Evolutionary conservation across 2,113 vertebrate species (phyloP).

Genomic region (Erinaceus europaeus): DNA sequence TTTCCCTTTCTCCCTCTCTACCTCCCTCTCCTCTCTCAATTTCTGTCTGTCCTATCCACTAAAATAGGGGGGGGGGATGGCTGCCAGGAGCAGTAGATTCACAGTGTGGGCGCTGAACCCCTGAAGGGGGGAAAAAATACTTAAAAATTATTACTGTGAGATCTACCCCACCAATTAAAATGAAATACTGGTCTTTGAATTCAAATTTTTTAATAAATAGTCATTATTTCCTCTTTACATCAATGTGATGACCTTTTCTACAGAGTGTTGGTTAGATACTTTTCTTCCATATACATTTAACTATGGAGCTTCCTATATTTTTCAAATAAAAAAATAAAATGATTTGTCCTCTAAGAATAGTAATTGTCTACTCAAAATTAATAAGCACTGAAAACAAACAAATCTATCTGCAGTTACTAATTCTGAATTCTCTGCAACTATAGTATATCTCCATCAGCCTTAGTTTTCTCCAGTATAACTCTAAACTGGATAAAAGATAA

Average conservation of each 20-base stretch:
- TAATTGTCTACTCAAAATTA: neutral
- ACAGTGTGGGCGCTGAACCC: too few relatives aligned
- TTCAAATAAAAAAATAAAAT: slow-evolving; percentile 24
- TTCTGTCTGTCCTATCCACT: too few relatives aligned
- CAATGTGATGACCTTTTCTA: neutral
- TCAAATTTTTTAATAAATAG: neutral
- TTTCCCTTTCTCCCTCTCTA: too few relatives aligned
- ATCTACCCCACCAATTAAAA: neutral
- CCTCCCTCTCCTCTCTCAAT: too few relatives aligned
- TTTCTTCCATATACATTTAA: neutral
- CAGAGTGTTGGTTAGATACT: too few relatives aligned
- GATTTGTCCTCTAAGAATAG: neutral
- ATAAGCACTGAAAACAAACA: neutral
- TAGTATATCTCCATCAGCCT: neutral
- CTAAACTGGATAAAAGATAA: neutral
- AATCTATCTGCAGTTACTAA: neutral
- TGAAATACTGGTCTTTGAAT: neutral
- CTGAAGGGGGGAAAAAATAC: too few relatives aligned
- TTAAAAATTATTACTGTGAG: too few relatives aligned
- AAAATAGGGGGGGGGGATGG: too few relatives aligned
- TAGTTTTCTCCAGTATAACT: neutral
- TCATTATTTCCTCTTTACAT: neutral
- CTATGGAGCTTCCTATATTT: neutral
- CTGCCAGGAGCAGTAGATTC: too few relatives aligned
- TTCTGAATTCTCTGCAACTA: neutral